Percentiles rank a stretch among this genome's conserved stretches.
Evolutionary conservation across 2,888 invertebrate genomes (phyloP).

Genomic region (Lysandra coridon): DNA sequence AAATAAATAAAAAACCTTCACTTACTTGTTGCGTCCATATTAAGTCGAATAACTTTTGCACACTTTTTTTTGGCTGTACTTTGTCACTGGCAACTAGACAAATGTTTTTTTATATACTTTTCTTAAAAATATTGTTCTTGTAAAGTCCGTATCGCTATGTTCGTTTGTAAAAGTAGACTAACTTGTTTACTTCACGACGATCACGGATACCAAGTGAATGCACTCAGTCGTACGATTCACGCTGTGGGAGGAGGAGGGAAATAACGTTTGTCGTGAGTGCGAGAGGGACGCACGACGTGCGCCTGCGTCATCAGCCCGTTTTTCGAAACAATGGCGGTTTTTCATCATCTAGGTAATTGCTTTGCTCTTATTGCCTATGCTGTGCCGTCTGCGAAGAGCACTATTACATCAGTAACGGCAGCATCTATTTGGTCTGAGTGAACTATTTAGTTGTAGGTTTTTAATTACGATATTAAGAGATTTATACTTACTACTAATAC

Average conservation of each 20-base stretch:
- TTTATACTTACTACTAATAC: neutral
- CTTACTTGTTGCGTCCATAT: conserved; percentile 77
- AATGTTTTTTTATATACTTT: neutral
- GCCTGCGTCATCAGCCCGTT: conserved; percentile 43
- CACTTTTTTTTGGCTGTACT: conserved; percentile 40
- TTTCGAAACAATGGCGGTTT: conserved; percentile 35
- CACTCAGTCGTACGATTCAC: conserved; percentile 49
- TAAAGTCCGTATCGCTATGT: conserved; percentile 19
- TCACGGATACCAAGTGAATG: conserved; percentile 61
- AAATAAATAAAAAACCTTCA: conserved; percentile 46
- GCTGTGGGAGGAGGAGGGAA: conserved; percentile 39
- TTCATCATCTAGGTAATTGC: conserved; percentile 28
- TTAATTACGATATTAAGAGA: too few species aligned
- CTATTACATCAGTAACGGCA: neutral
- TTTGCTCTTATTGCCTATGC: conserved; percentile 22
- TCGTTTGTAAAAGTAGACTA: conserved; percentile 38
- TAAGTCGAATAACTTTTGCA: conserved; percentile 69
- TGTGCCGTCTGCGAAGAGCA: neutral
- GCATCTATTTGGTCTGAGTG: neutral
- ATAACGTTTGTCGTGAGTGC: conserved; percentile 30
- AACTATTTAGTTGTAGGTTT: too few species aligned
- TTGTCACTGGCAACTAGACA: neutral
- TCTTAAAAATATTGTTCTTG: neutral
- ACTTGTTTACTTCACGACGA: conserved; percentile 56
- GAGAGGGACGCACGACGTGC: conserved; percentile 39